Evolutionary conservation across 1,140 invertebrate species (phyloP).

Genomic region (Anastrepha obliqua): DNA sequence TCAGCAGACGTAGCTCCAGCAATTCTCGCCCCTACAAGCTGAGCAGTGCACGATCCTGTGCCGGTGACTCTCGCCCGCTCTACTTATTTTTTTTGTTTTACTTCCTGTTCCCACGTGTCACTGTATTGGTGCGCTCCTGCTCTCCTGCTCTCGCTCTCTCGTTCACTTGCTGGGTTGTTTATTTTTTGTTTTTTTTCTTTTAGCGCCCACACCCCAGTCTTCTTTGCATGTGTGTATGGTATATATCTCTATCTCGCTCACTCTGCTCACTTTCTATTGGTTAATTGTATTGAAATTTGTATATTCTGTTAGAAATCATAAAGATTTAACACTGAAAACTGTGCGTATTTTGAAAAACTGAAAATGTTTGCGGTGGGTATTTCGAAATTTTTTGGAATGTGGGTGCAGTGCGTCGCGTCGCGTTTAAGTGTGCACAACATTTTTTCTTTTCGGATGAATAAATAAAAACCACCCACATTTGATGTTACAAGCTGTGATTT

Average conservation of each 20-base stretch:
- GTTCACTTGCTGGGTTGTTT: constrained; percentile 13
- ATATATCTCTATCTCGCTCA: not conserved
- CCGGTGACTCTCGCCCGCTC: not conserved
- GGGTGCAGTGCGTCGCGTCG: constrained; percentile 73
- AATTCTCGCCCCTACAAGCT: not conserved
- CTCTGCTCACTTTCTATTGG: constrained; percentile 28
- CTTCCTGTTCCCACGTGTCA: not conserved
- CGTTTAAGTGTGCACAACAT: constrained; percentile 66
- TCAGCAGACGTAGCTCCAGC: too few relatives aligned
- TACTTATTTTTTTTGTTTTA: not conserved
- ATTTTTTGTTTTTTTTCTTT: constrained; percentile 25
- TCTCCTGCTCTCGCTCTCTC: not conserved
- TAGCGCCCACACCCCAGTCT: constrained; percentile 34
- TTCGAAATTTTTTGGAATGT: constrained; percentile 66
- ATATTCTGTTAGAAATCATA: not conserved
- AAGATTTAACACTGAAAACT: constrained; percentile 43
- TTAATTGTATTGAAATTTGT: not conserved
- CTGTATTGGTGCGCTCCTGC: not conserved
- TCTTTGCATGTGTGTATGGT: not conserved
- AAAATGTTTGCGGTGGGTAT: constrained; percentile 53
- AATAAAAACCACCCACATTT: not conserved
- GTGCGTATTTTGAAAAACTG: constrained; percentile 51
- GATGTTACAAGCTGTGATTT: constrained; percentile 13
- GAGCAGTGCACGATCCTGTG: not conserved
- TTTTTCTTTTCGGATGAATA: not conserved